Conservation (phyloP, 2,113 vertebrate species). For the Pantherophis guttatus region DNA sequence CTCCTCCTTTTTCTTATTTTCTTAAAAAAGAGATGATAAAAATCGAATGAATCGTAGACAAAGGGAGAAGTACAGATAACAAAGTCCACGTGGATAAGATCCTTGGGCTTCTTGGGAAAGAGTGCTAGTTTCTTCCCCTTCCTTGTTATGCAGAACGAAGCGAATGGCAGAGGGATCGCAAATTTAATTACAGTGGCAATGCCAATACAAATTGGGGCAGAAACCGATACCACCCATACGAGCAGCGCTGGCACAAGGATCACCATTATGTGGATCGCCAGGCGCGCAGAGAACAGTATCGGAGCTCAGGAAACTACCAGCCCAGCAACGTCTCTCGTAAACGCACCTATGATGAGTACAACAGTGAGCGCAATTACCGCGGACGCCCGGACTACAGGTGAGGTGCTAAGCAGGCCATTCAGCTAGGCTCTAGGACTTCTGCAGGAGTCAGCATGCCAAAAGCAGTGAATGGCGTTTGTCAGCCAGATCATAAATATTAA, state of each 20-base stretch:
- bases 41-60: background rate
- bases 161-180: conserved; percentile 93
- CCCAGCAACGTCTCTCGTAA: conserved; percentile 86
- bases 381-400: conserved; percentile 92
- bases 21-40: background rate
- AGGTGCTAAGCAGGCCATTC: background rate
- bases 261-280: conserved; percentile 89
- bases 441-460: background rate
- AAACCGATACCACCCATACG: conserved; percentile 91
- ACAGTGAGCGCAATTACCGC: conserved; percentile 90
- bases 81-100: background rate
- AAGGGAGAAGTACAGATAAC: background rate
- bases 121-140: background rate
- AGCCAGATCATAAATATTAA: background rate
- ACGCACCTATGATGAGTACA: conserved; percentile 89
- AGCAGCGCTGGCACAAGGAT: conserved; percentile 92
- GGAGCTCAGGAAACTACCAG: conserved; percentile 85
- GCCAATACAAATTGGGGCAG: conserved; percentile 85
- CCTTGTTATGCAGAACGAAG: conserved; percentile 76
- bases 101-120: background rate
- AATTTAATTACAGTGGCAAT: conserved; percentile 85
- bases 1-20: background rate
- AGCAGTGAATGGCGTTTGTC: background rate
- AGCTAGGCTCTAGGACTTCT: background rate
- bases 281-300: conserved; percentile 82